Base-by-base conservation (phyloP, 1,140 invertebrate genomes). In the Ooceraea biroi region DNA sequence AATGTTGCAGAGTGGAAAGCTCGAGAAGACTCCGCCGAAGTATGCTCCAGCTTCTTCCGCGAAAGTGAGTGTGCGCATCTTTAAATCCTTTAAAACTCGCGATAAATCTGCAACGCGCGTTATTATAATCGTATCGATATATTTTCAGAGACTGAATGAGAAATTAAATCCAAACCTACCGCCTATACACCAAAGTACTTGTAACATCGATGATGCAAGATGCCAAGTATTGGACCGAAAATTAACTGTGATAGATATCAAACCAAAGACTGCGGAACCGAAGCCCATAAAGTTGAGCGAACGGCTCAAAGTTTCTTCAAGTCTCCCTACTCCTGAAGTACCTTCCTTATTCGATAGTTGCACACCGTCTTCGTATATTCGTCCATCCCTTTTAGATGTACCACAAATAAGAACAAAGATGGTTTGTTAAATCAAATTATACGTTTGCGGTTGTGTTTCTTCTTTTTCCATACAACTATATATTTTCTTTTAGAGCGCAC, bases 101-200 rank as follows among this genome's bases (percentile, higher is more conserved):
- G 22, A 36, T 72, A 14, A 27, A 30, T 12, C 14, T 44, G 12
- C 3, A 36, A 7, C 36, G 36, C 36, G 36, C 2, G 17, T 36
- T 17, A 46, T 73, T 58, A 50, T 82, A 63, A 77, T 77, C 12
- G 25, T 19, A 27, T 3, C 71, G 12, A 55, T 50, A 55, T 50
- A 46, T 10, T 88, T 77, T 46, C 5, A 89, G 88, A 89, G 74
- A 86, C 80, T 89, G 69, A 89, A 72, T 57, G 74, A 89, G 3
- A 82, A 30, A 66, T 63, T 72, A 44, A 80, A 74, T 89, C 0
- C 68, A 41, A 50, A 7, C 65, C 2, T 68, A 84, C 0, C 36
- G 14, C 17, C 19, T 36, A 4, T 41, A 3, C 86, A 83, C 76
- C 85, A 86, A 89, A 89, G 85, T 60, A 82, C 84, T 60, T 25